Evolutionary conservation across 2,797 vertebrate genomes (phyloP).

Genomic region (Ctenosaura bakeri): DNA sequence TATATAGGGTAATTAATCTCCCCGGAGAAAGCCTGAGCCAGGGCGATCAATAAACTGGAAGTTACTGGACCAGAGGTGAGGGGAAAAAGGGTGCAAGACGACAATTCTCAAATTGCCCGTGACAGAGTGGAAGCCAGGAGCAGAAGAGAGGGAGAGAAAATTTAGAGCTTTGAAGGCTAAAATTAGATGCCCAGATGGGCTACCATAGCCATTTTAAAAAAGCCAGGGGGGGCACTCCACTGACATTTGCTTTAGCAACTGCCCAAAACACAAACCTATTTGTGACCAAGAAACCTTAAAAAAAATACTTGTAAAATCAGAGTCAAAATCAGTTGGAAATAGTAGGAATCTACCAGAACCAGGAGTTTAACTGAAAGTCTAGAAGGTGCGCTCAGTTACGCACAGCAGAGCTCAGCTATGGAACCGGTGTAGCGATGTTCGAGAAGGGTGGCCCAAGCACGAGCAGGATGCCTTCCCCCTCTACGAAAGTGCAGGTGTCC

Average conservation of each 20-base stretch:
- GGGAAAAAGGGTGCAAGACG: not conserved
- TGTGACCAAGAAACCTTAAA: not conserved
- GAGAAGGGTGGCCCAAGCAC: not conserved
- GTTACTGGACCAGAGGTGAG: not conserved
- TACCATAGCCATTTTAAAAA: conserved; percentile 7
- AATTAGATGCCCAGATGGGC: conserved; percentile 51
- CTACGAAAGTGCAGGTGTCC: no score
- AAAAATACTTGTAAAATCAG: no score
- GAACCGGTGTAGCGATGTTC: not conserved
- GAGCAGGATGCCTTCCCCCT: not conserved
- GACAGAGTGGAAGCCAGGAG: conserved; percentile 8
- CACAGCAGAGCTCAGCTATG: not conserved
- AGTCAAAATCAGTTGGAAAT: not conserved
- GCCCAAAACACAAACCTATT: no score
- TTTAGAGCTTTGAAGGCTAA: conserved; percentile 49
- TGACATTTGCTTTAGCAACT: not conserved
- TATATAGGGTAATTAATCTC: not conserved
- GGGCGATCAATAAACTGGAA: no score
- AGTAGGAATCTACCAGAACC: not conserved
- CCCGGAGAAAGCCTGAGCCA: not conserved
- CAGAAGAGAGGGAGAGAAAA: conserved; percentile 40
- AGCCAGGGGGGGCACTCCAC: not conserved
- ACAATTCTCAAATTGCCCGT: not conserved
- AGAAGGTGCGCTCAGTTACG: not conserved
- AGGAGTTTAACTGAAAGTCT: not conserved